Evolutionary conservation across 2,888 invertebrate genomes (phyloP), one percentile per base, ranked within the genome.

Genomic region (Deladenus siricidicola): DNA sequence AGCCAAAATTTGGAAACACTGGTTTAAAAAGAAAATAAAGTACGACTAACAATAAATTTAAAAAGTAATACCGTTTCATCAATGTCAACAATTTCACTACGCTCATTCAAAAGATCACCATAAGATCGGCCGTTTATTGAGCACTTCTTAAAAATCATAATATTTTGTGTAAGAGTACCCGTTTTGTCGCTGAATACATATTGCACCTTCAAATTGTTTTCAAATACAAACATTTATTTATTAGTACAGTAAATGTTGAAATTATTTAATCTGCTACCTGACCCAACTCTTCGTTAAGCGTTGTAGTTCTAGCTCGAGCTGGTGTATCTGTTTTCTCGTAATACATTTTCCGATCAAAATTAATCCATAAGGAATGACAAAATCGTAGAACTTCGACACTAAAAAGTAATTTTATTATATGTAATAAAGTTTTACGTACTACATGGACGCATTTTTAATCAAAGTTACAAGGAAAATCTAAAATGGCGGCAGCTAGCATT

Each of bases 151-250:
- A 98, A 98, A 59, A 93, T 90, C 98, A 98, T 98, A 73, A 98
- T 93, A 81, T 98, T 98, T 84, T 94, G 93, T 29, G 98, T 98
- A 60, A 98, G 84, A 17, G 98, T 98, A 74, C 98, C 98, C 65
- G 98, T 98, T 84, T 98, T 98, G 82, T 98, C 98, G 53, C 93
- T 93, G 84, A 98, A 98, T 80, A 98, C 89, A 83, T 98, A 98
- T 82, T 98, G 92, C 78, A 98, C 94, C 53, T 53, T 2, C 8
- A 53, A 23, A 24, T 1, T 14, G 26, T n/a, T 42, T 42, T 10
- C 84, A 96, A 93, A 71, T 94, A 93, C 70, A 96, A 85, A 19
- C 14, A 8, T 23, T 83, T 17, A n/a, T n/a, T n/a, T n/a, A n/a
- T n/a, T n/a, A n/a, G n/a, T n/a, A n/a, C n/a, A n/a, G n/a, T n/a